A percentile compares a stretch with the other conserved stretches of the same genome.
phyloP scores from a whole-genome alignment of 2,888 invertebrate genomes.

The Leuctra nigra region DNA sequence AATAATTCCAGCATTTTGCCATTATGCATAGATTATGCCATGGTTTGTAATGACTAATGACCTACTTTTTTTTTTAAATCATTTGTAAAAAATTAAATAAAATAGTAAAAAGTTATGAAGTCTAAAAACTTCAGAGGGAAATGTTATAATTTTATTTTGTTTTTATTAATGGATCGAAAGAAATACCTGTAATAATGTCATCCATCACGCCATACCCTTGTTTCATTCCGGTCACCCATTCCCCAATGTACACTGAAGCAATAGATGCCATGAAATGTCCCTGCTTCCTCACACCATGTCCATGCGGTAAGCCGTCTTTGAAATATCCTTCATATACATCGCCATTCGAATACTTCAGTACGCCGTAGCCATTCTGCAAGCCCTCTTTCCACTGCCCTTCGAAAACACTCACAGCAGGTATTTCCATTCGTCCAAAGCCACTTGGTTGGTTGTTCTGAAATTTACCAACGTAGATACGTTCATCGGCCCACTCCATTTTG shows the following conservation, averaged over 20 bases:
- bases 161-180: too few species aligned
- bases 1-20: too few species aligned
- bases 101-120: not conserved
- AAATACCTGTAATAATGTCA: slow-evolving; percentile 65
- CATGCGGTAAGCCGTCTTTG: slow-evolving; percentile 74
- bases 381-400: slow-evolving; percentile 80
- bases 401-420: slow-evolving; percentile 59
- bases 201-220: slow-evolving; percentile 88
- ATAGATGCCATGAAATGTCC: slow-evolving; percentile 69
- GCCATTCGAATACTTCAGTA: slow-evolving; percentile 64
- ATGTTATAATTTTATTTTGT: not conserved
- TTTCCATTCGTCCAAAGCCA: slow-evolving; percentile 64
- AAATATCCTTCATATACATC: slow-evolving; percentile 84
- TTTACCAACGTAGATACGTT: slow-evolving; percentile 71
- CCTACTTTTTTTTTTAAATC: too few species aligned
- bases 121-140: not conserved
- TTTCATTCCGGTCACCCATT: slow-evolving; percentile 70
- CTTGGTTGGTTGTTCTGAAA: slow-evolving; percentile 66
- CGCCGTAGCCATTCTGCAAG: slow-evolving; percentile 73
- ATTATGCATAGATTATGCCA: too few species aligned
- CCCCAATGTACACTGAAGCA: slow-evolving; percentile 81
- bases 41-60: too few species aligned
- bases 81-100: slow-evolving; percentile 17
- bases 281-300: slow-evolving; percentile 76
- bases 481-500: slow-evolving; percentile 74